These are phyloP conservation scores for Acanthosepion esculentum DNA, from an alignment of 2,888 invertebrate species.

Conservation along the genomic window DNA sequence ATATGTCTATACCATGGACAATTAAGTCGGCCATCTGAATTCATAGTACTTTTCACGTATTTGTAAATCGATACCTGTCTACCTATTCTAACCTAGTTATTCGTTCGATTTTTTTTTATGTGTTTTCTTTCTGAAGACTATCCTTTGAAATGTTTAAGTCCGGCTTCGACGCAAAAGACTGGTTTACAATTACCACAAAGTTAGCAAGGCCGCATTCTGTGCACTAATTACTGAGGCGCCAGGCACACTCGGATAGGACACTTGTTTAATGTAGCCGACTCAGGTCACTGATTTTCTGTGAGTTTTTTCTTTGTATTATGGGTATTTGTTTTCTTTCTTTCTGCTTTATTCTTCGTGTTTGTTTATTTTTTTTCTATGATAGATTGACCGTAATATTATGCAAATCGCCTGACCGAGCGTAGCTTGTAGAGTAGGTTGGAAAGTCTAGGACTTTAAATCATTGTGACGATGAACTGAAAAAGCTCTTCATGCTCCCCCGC, in stretches of 20 bases:
- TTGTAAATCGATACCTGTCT: neutral
- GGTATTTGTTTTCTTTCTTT: neutral
- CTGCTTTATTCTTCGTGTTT: neutral
- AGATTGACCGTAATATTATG: constrained; percentile 1
- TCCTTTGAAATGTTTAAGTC: neutral
- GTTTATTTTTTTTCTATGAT: neutral
- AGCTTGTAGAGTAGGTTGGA: neutral
- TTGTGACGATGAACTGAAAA: no score
- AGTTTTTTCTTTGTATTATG: neutral
- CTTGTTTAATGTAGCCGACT: neutral
- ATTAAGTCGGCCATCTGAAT: neutral
- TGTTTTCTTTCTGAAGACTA: neutral
- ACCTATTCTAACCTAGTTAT: neutral
- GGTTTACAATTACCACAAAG: constrained; percentile 8
- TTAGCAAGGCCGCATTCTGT: neutral
- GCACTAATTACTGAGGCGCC: constrained; percentile 12
- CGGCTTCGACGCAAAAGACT: constrained; percentile 4
- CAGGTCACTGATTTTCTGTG: constrained; percentile 1
- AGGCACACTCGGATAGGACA: constrained; percentile 6
- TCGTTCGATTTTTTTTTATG: neutral
- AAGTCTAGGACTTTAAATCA: neutral
- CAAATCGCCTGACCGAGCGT: neutral
- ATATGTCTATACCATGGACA: neutral
- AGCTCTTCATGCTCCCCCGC: no score
- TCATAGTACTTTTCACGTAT: neutral